Base-by-base conservation (phyloP, 37 sponge, comb jelly and placozoan genomes). In the Beroe forskalii region DNA sequence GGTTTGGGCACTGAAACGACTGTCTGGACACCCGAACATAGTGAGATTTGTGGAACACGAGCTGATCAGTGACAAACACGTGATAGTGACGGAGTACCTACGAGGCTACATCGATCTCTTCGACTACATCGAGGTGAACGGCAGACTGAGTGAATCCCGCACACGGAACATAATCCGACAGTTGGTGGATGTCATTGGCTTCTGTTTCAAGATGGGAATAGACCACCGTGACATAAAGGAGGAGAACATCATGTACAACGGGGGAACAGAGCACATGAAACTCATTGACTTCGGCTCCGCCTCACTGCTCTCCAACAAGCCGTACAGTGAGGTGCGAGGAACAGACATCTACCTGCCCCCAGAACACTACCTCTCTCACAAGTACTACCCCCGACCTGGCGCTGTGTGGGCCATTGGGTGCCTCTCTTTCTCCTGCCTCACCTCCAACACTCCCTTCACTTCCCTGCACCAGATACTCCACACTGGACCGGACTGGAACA, bases 211-310 rank as follows among this genome's bases (percentile, higher is more conserved):
- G 55, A 41, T 80, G 86, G 86, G 86, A 17, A 42, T 80, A 23
- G 55, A 80, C 40, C 86, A 80, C 86, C 55, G 86, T 1, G 86
- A 80, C 55, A 80, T 80, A 17, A 80, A 80, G 86, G 86, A 80
- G 86, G 86, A 80, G 55, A 80, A 80, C 86, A 80, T 80, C 86
- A 41, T 80, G 86, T 80, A 80, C 55, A 80, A 80, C 86, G 55
- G 40, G 2, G 86, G 55, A 43, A 6, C 24, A 30, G 86, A 44
- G 14, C 86, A 80, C 38, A 43, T 80, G 48, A 80, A 80, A 43
- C 86, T 80, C 48, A 80, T 80, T 24, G 86, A 80, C 55, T 80
- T 80, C 40, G 86, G 86, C 8, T 80, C 86, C 35, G 86, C 86
- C 4, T 44, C 86, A 3, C 24, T 80, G 8, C 55, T 80, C 55